These are phyloP conservation scores for Octodonta nipae DNA, from an alignment of 2,888 invertebrate species.

Conservation along the genomic window DNA sequence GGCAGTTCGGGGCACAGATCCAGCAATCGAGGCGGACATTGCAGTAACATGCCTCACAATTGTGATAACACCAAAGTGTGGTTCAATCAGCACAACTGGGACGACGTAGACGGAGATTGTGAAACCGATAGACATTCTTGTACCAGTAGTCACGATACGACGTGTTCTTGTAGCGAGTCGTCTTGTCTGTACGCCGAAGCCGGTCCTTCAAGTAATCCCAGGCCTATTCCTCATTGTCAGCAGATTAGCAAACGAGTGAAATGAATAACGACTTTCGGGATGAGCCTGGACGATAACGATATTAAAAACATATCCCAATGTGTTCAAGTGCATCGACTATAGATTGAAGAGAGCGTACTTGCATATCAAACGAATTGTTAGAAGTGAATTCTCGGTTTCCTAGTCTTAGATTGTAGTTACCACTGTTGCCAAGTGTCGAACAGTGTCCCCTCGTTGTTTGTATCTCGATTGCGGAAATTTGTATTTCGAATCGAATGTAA, in stretches of 20 bases:
- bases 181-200: constrained; percentile 50
- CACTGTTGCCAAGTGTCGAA: constrained; percentile 7
- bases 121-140: constrained; percentile 40
- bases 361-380: constrained; percentile 13
- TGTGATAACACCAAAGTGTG: constrained; percentile 31
- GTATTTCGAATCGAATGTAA: too few species aligned
- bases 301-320: constrained; percentile 12
- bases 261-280: too few species aligned
- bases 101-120: constrained; percentile 34
- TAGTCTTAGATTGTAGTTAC: constrained; percentile 22
- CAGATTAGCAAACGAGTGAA: constrained; percentile 20
- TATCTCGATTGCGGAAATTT: too few species aligned
- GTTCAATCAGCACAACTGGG: constrained; percentile 30
- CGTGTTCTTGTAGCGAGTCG: constrained; percentile 50
- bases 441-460: too few species aligned
- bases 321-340: constrained; percentile 7
- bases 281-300: constrained; percentile 7
- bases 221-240: constrained; percentile 22
- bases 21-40: constrained; percentile 23
- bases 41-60: constrained; percentile 23
- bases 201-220: constrained; percentile 29
- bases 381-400: constrained; percentile 13
- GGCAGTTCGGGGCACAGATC: constrained; percentile 31
- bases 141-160: constrained; percentile 41
- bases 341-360: constrained; percentile 11